Base-by-base conservation (phyloP, 2,113 vertebrate species). In the Neolamprologus variostigma region DNA sequence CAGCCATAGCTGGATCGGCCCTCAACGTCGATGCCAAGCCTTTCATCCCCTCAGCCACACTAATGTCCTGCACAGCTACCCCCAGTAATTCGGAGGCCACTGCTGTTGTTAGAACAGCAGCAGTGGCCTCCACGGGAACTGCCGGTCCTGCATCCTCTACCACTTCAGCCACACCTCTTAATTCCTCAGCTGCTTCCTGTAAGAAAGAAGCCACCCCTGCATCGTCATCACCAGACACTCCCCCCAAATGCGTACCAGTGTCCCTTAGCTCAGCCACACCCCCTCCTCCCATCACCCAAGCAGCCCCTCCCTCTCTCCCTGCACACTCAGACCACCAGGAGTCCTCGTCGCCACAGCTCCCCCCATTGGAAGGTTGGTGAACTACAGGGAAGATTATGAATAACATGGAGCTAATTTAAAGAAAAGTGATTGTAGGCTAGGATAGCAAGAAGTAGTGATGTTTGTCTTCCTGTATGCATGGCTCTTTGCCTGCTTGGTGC, bases 301-400 rank as follows among this genome's bases (percentile, higher is more conserved):
- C 94, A 86, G 94, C 88, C 89, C 89, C 93, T 81, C 89, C 95
- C 89, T 94, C 92, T 95, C 92, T 94, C 93, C 95, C 94, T 88
- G 94, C 94, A 95, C 94, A 91, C 86, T 92, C 95, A 93, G 95
- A 95, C 89, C 90, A 93, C 89, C 95, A 89, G 96, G 93, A 96
- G 90, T 94, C 95, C 91, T 92, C 91, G 81, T 89, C 91, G 93
- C 92, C 95, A 95, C 94, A 93, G 93, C 95, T 94, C 91, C 93
- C 95, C 95, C 91, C 90, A 92, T 85, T 95, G 95, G 96, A 97
- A 96, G 96, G 96, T 97, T 96, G 96, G 96, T 97, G 96, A 96
- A 96, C 93, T 94, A 88, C 94, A 93, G 93, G 91, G 84, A 93
- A 93, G 90, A 95, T 89, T 89, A 82, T 91, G 7, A 94, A 81